Conservation (phyloP, 2,113 vertebrate genomes). For the Cryptomyrus ogoouensis region DNA sequence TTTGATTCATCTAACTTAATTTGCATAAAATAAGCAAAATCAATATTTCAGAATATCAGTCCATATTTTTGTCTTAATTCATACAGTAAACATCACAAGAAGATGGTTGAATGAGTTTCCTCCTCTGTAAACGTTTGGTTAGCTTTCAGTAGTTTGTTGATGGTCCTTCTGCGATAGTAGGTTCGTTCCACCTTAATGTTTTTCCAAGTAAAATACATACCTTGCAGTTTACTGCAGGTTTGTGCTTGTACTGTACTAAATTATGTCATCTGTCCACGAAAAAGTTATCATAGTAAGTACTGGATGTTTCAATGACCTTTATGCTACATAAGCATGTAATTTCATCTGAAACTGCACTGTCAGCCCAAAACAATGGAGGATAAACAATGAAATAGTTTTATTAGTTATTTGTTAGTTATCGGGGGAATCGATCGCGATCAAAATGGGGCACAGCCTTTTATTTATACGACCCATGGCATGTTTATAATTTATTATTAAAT, state of each 20-base stretch:
- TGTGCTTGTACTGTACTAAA: neutral
- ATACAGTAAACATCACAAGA: neutral
- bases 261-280: neutral
- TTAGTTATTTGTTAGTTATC: too few relatives aligned
- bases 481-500: neutral
- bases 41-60: neutral
- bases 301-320: neutral
- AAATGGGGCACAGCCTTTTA: too few relatives aligned
- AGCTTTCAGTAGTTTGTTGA: neutral
- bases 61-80: neutral
- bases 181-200: neutral
- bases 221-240: neutral
- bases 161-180: neutral
- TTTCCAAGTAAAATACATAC: neutral
- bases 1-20: too few relatives aligned
- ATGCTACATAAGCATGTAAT: too few relatives aligned
- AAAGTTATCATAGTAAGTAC: neutral
- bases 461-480: neutral
- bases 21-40: neutral
- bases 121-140: neutral
- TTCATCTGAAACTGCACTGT: too few relatives aligned
- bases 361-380: too few relatives aligned
- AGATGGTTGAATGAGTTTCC: neutral
- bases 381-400: too few relatives aligned
- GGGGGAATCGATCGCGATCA: too few relatives aligned